Evolutionary conservation across 2,888 invertebrate genomes (phyloP), one percentile per base, ranked within the genome.

Genomic region (Amblyteles armatorius): DNA sequence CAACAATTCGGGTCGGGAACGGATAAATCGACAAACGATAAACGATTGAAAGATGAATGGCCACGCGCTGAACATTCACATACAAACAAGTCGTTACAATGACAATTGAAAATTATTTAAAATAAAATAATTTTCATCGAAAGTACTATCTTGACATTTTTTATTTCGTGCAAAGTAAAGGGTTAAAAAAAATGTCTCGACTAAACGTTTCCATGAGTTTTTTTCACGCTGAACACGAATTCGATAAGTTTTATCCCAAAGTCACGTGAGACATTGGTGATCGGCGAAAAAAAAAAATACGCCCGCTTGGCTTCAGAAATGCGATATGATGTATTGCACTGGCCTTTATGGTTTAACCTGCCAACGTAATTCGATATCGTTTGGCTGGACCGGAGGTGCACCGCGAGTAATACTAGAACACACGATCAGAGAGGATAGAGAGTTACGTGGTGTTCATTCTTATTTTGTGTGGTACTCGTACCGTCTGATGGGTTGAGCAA

Each of bases 1-100:
- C 67, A 88, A 87, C 89, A 90, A 91, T 91, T 88, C 89, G 90
- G 92, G 91, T 92, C 90, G 90, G 85, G 73, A 71, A 67, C 81
- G 82, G 82, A 86, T 72, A 80, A 82, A 79, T 60, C 80, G 57
- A 57, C 71, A 60, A 60, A 84, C 60, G 82, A 86, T 85, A 84
- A 79, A 73, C 36, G 36, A 44, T 67, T 13, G 55, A 55, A 55
- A n/a, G 55, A 55, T 22, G 19, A 55, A 55, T 2, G n/a, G n/a
- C 26, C 57, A 1, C 13, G 3, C 26, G 26, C 13, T 1, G 3
- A 44, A 44, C 13, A 0, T 13, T 44, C 13, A 13, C 13, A 44
- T 3, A 44, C 9, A 44, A 44, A 44, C 11, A 44, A 11, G 3
- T 13, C 3, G 44, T 44, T 3, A 44, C 13, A 44, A 44, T 44